Evolutionary conservation across 2,888 invertebrate species (phyloP), one percentile per base, ranked within the genome.

Genomic region (Zelleria hepariella): DNA sequence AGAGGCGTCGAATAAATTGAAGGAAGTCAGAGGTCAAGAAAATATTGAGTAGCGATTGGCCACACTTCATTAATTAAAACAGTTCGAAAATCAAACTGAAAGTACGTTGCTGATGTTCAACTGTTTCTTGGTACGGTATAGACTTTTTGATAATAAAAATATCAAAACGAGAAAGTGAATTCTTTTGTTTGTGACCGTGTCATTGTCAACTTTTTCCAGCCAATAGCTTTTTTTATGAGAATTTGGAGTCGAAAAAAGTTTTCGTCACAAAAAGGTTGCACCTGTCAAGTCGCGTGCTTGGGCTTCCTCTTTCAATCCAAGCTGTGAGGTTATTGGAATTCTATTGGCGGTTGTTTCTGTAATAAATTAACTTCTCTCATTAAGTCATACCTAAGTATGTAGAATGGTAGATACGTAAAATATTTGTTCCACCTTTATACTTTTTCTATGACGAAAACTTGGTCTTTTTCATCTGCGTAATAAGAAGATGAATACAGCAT

Each of bases 61-160:
- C 70, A 74, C 75, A 72, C 74, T 69, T 69, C 73, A 79, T 84
- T 76, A 70, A 79, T 80, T 77, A 77, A 77, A 72, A 71, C 23
- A 24, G 10, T 53, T 24, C 25, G 20, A 49, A 49, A 49, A 7
- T 49, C 6, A 21, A 49, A 49, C n/a, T 20, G 25, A 24, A 24
- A 53, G 53, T 53, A 25, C 25, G 6, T n/a, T 24, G 7, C 5
- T 53, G 5, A n/a, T 53, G 10, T n/a, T 18, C 6, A n/a, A n/a
- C n/a, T 49, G 15, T 2, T 42, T 5, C 5, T 51, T 51, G 51
- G 6, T 6, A 6, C 18, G 51, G 23, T 51, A 10, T 15, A 42
- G 10, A 15, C 2, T 42, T 42, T 2, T 5, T 3, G 32, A 2
- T 42, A 15, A 42, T 3, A 10, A 32, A 10, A 42, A 42, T 42